Percentiles rank a stretch among this genome's conserved stretches.
Evolutionary conservation across 2,113 vertebrate genomes (phyloP).

Genomic region (Callorhinus ursinus): DNA sequence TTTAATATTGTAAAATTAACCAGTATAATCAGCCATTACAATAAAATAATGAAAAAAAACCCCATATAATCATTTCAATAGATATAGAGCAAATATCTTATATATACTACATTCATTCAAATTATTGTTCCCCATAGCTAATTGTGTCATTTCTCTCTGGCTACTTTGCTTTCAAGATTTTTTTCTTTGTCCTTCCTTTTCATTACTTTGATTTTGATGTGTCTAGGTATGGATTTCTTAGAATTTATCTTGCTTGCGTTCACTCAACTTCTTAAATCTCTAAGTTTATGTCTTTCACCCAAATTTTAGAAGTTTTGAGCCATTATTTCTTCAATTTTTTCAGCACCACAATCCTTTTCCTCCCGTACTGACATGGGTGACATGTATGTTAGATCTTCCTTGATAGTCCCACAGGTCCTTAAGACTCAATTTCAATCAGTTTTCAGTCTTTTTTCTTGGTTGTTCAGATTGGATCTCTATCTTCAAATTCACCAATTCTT

Average conservation of each 20-base stretch:
- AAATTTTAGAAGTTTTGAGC: not conserved
- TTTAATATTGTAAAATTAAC: constrained; percentile 22
- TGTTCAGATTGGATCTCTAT: not conserved
- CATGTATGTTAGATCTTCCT: not conserved
- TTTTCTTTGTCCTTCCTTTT: not conserved
- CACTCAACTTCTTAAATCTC: constrained; percentile 3
- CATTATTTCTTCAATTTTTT: constrained; percentile 16
- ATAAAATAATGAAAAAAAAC: not conserved
- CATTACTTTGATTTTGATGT: not conserved
- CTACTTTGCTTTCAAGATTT: not conserved
- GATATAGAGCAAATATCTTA: not conserved
- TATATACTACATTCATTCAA: not conserved
- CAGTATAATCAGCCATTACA: not conserved
- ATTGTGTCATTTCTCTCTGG: not conserved
- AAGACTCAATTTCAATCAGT: not conserved
- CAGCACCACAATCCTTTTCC: not conserved
- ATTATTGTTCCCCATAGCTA: not conserved
- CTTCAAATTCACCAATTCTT: not conserved
- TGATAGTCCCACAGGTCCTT: not conserved
- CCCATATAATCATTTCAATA: not conserved
- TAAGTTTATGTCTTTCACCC: not conserved
- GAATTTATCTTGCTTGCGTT: not conserved
- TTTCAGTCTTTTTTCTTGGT: not conserved
- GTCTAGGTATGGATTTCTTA: not conserved
- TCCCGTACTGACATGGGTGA: not conserved